Evolutionary conservation across 2,797 vertebrate genomes (phyloP), one percentile per base, ranked within the genome.

Genomic region (Pelochelys cantorii): DNA sequence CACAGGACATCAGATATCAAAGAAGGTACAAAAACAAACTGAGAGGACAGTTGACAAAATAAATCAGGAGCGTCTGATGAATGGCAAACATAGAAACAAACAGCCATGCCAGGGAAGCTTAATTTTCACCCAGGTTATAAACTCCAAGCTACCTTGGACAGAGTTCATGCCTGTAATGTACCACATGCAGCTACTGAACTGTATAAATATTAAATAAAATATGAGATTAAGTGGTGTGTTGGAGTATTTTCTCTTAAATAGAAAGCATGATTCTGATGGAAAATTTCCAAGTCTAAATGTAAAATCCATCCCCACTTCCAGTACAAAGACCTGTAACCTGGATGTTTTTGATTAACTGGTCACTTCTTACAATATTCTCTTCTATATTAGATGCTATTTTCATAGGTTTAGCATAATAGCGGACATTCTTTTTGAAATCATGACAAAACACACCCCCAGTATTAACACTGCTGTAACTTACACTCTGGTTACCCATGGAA

Each of bases 111-210:
- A 23, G 11, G 42, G 62, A 57, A 71, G 53, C 34, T 1, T 0
- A 0, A 0, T 0, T 2, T 1, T 54, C 0, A 1, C 0, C 56
- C 5, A 48, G n/a, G 23, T 0, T 0, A 2, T 0, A 27, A 8
- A 56, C 52, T 5, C 27, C 37, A 4, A 10, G 79, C 81, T 7
- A 56, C 2, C 0, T 14, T 48, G 37, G 12, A 60, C 62, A 31
- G 42, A 2, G 54, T 5, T 2, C 42, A 4, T 0, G 0, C 1
- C 79, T 3, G 2, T 0, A 1, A 1, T 0, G 1, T 7, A 1
- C 3, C n/a, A 52, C 48, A 2, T 74, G 4, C 1, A 48, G 3
- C 5, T 3, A 7, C 1, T 6, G 0, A 8, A 11, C 18, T 1
- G 55, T 0, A 0, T 0, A 34, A 11, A 42, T 10, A 22, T 18